A percentile compares a stretch with the other conserved stretches of the same genome.
Conservation (phyloP, 2,113 vertebrate species). For the Coryphaenoides rupestris region DNA sequence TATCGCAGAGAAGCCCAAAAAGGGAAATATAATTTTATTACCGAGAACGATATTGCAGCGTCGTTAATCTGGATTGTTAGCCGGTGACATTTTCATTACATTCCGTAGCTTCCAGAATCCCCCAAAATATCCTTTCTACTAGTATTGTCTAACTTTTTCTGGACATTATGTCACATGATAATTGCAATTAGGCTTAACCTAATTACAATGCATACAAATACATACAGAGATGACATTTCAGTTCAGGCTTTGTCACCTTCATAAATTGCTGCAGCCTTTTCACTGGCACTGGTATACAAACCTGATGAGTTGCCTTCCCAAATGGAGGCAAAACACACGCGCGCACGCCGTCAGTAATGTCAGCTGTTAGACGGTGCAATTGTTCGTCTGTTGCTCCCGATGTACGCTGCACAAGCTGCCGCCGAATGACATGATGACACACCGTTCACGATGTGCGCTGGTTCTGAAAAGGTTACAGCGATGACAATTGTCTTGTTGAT, state of each 20-base stretch:
- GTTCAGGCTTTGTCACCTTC: conserved; percentile 3
- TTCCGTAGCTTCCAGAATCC: too few species aligned
- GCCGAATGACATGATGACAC: neutral
- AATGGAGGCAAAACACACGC: neutral
- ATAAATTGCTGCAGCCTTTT: conserved; percentile 4
- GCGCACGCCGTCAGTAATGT: neutral
- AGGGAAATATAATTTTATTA: too few species aligned
- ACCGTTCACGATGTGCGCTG: neutral
- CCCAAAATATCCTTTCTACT: too few species aligned
- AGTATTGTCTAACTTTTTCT: too few species aligned
- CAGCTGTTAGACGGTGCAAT: conserved; percentile 18
- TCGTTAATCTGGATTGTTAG: too few species aligned
- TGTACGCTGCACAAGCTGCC: neutral
- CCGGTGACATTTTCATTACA: too few species aligned
- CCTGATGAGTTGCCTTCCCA: conserved; percentile 3
- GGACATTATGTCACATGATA: neutral
- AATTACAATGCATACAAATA: neutral
- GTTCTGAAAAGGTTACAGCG: neutral
- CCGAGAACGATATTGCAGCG: too few species aligned
- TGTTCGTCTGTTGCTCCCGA: neutral
- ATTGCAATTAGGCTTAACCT: neutral
- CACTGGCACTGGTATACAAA: conserved; percentile 7
- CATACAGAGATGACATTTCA: neutral
- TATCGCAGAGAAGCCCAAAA: too few species aligned
- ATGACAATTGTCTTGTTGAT: neutral